phyloP scores from a whole-genome alignment of 2,113 vertebrate species.

The Epinephelus fuscoguttatus region DNA sequence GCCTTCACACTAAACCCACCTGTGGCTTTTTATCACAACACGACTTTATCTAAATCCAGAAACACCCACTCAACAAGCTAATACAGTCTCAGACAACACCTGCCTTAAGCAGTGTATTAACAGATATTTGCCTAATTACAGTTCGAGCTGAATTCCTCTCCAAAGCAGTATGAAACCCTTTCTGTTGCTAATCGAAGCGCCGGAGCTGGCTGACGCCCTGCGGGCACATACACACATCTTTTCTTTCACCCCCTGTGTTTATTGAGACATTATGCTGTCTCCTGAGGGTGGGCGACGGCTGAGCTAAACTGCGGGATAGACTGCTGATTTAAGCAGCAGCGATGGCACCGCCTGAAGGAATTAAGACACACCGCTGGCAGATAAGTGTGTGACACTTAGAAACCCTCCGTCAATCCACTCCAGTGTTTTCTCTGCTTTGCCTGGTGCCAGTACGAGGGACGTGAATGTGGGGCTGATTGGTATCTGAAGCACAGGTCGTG shows the following conservation, averaged over 20 bases:
- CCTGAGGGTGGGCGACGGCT: neutral
- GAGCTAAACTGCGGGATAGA: constrained; percentile 17
- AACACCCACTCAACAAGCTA: constrained; percentile 12
- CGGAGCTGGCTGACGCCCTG: constrained; percentile 17
- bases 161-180: constrained; percentile 31
- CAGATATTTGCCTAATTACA: constrained; percentile 52
- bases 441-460: constrained; percentile 18
- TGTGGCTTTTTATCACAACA: constrained; percentile 29
- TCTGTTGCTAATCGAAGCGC: constrained; percentile 35
- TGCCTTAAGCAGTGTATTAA: constrained; percentile 46
- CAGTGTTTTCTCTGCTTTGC: neutral
- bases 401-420: constrained; percentile 41
- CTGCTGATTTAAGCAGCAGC: constrained; percentile 26
- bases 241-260: neutral
- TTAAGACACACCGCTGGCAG: constrained; percentile 13
- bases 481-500: constrained; percentile 10
- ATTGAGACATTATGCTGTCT: constrained; percentile 35
- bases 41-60: constrained; percentile 42
- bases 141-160: constrained; percentile 35
- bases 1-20: neutral
- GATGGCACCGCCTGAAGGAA: constrained; percentile 5
- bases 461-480: constrained; percentile 34
- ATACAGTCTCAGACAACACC: constrained; percentile 54
- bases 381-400: constrained; percentile 39
- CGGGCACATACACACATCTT: constrained; percentile 28